Evolutionary conservation across 2,113 vertebrate genomes (phyloP).

Genomic region (Pomatorhinus ruficollis): DNA sequence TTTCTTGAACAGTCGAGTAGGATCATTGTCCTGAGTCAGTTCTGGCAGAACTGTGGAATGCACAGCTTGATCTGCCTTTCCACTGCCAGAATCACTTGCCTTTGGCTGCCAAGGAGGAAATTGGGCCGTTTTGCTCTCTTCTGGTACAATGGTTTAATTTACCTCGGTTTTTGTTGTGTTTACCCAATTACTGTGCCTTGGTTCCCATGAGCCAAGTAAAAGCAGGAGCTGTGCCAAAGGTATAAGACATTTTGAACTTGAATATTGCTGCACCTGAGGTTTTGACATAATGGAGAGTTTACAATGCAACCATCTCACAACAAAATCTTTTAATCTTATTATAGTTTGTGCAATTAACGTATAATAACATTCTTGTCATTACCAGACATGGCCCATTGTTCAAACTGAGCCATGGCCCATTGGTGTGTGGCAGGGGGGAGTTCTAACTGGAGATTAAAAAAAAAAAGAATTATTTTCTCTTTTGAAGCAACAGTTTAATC

Average conservation of each 20-base stretch:
- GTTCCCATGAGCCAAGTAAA: neutral
- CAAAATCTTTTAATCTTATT: neutral
- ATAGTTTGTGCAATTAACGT: neutral
- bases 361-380: neutral
- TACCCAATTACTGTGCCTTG: constrained; percentile 6
- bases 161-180: constrained; percentile 18
- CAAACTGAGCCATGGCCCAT: neutral
- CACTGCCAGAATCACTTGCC: neutral
- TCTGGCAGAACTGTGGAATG: neutral
- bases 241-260: neutral
- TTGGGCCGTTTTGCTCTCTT: constrained; percentile 2
- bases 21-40: neutral
- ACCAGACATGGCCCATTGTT: neutral
- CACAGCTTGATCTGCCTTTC: neutral
- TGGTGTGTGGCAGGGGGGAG: neutral
- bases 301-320: neutral
- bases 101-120: constrained; percentile 41
- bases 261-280: neutral
- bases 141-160: constrained; percentile 38
- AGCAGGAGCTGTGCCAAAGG: neutral
- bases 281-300: neutral
- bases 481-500: neutral
- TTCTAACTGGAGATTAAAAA: neutral
- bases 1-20: neutral
- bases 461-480: neutral